These are phyloP conservation scores for Cephonodes hylas DNA, from an alignment of 2,888 invertebrate genomes.

Conservation along the genomic window DNA sequence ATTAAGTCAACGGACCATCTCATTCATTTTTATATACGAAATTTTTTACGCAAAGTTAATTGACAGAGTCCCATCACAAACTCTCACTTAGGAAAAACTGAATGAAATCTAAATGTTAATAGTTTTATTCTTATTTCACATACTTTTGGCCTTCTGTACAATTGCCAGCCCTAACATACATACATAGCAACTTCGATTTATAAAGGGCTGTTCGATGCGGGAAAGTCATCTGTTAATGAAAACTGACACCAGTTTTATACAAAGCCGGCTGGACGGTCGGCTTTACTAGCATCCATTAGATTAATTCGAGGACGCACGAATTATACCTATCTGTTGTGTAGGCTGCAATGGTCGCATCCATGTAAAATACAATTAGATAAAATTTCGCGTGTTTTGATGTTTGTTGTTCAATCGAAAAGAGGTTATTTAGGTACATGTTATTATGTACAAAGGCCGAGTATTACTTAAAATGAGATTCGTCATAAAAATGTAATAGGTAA, in stretches of 20 bases:
- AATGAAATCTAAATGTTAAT: neutral
- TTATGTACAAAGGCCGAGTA: no score
- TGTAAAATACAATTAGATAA: neutral
- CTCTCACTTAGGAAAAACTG: neutral
- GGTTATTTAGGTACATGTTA: no score
- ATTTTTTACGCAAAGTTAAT: no score
- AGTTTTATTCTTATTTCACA: neutral
- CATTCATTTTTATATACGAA: neutral
- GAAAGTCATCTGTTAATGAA: constrained; percentile 7
- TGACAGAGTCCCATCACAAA: no score
- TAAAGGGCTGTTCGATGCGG: neutral
- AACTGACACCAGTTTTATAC: constrained; percentile 1
- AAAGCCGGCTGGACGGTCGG: neutral
- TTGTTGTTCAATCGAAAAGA: no score
- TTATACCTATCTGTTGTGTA: neutral
- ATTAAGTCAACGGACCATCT: no score
- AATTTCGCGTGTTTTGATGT: no score
- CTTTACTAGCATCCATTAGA: neutral
- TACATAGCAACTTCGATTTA: neutral
- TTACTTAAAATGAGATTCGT: no score
- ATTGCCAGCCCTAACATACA: neutral
- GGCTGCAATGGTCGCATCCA: neutral
- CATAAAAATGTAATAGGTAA: no score
- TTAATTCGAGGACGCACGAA: neutral
- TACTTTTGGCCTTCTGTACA: neutral